Evolutionary conservation across 2,888 invertebrate genomes (phyloP), one percentile per base, ranked within the genome.

Genomic region (Endotricha flammealis): DNA sequence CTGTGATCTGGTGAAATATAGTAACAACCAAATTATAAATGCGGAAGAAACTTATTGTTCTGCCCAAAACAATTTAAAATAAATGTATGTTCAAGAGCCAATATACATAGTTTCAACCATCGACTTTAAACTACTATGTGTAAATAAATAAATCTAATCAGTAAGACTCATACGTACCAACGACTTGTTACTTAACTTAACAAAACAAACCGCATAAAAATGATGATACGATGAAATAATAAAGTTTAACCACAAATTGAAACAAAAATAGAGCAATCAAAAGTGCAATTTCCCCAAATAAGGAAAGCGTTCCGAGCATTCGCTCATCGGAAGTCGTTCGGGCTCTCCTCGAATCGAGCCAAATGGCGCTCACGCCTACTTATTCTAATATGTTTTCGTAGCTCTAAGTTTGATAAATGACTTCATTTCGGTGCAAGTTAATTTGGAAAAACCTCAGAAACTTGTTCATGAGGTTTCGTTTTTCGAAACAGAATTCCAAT

Each of bases 261-360:
- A 53, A 57, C 55, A 48, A 52, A 66, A 68, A 68, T 68, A 56
- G 63, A 63, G 60, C 57, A 66, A 74, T 73, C 65, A 69, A 71
- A 68, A 61, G 53, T 57, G 54, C 65, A 61, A 65, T 70, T 70
- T 60, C 52, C 59, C 61, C 54, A 64, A 71, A 67, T 66, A 65
- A 64, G 59, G 60, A 56, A 66, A 67, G 20, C 20, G n/a, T 67
- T 64, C 57, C 56, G 62, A 59, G 60, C 57, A 64, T 58, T 66
- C 63, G 59, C 54, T 60, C 63, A 68, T 70, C 71, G 74, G 74
- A 72, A 72, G 71, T 66, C 53, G 58, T 71, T 65, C 53, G 55
- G 61, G 61, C 57, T 57, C 59, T 64, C 59, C 59, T 59, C 58
- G 65, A 72, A 72, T 72, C 62, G 68, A 56, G 59, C 50, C 63